Evolutionary conservation across 2,113 vertebrate genomes (phyloP).

Genomic region (Pheucticus melanocephalus): DNA sequence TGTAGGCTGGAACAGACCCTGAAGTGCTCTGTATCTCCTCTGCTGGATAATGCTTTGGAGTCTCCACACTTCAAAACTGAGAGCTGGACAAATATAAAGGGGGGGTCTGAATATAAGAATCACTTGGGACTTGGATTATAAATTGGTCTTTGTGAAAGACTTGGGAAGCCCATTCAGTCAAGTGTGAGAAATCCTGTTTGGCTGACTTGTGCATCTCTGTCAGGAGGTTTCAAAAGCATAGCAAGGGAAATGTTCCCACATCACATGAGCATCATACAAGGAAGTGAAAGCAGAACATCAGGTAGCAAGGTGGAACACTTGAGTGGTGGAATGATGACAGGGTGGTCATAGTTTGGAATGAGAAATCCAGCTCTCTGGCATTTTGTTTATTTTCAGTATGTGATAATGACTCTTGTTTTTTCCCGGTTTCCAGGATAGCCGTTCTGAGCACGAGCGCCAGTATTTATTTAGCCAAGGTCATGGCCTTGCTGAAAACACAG

Average conservation of each 20-base stretch:
- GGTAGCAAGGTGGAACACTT: not conserved
- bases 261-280: not conserved
- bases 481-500: constrained; percentile 82
- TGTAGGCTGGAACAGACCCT: not conserved
- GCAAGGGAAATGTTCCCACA: not conserved
- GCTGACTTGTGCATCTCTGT: not conserved
- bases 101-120: fast-evolving
- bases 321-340: not conserved
- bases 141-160: not conserved
- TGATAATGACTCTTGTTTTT: not conserved
- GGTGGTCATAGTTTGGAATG: not conserved
- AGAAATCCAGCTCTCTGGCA: not conserved
- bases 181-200: not conserved
- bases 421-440: constrained; percentile 79
- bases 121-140: not conserved
- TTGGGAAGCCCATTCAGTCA: not conserved
- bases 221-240: not conserved
- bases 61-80: not conserved
- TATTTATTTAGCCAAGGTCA: constrained; percentile 92
- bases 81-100: not conserved
- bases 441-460: constrained; percentile 92
- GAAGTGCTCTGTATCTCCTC: not conserved
- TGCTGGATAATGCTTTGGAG: not conserved
- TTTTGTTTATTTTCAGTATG: not conserved
- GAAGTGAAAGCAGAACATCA: not conserved